phyloP scores from a whole-genome alignment of 2,797 vertebrate species.

The Morus bassanus region DNA sequence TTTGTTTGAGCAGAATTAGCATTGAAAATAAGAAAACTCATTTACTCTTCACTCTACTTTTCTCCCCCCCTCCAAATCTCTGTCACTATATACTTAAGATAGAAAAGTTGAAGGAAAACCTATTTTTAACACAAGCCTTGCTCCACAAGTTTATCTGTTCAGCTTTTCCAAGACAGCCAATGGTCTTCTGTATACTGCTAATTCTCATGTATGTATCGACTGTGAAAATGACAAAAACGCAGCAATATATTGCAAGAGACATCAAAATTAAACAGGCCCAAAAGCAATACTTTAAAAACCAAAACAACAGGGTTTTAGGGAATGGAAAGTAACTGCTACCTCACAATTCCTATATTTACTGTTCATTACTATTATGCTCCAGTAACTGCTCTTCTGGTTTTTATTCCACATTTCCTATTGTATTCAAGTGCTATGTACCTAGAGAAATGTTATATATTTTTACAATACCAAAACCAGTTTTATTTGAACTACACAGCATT shows the following conservation, averaged over 20 bases:
- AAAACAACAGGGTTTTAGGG: not conserved
- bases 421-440: not conserved
- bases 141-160: not conserved
- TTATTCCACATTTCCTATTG: not conserved
- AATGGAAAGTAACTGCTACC: not conserved
- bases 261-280: not conserved
- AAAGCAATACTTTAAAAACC: not conserved
- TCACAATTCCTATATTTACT: not conserved
- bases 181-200: not conserved
- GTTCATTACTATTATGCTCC: not conserved
- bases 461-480: not conserved
- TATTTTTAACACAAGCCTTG: not conserved
- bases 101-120: not conserved
- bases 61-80: not conserved
- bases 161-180: not conserved
- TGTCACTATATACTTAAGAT: not conserved
- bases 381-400: not conserved
- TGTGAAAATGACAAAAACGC: not conserved
- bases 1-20: constrained; percentile 2
- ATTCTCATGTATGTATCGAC: not conserved
- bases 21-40: not conserved
- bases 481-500: not conserved
- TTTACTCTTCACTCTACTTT: not conserved
- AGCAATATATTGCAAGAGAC: not conserved
- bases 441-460: not conserved